Percentiles rank a stretch among this genome's conserved stretches.
Conservation (phyloP, 2,888 invertebrate genomes). For the Cylindroiulus punctatus region DNA sequence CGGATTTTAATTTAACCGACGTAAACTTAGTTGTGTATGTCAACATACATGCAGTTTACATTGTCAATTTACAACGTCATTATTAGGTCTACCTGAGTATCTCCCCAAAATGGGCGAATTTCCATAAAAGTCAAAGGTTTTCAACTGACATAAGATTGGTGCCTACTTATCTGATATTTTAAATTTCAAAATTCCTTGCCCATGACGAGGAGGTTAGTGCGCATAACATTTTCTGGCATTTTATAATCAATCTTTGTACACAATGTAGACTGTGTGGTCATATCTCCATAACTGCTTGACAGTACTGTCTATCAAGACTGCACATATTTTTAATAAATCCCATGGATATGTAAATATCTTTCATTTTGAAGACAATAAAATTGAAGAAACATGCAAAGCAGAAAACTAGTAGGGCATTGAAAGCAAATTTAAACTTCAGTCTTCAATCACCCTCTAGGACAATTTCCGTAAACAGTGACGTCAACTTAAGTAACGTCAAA, state of each 20-base stretch:
- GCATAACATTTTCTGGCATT: neutral
- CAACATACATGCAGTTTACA: neutral
- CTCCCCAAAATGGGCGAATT: neutral
- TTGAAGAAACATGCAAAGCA: neutral
- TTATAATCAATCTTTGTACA: neutral
- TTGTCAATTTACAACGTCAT: neutral
- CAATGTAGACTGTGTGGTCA: neutral
- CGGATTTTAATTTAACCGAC: neutral
- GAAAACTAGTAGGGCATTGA: neutral
- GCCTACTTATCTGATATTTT: neutral
- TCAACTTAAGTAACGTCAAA: neutral
- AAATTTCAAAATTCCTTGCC: neutral
- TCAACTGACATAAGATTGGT: neutral
- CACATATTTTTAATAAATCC: constrained; percentile 19
- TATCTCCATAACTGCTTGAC: neutral
- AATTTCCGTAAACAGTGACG: neutral
- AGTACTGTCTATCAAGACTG: constrained; percentile 19
- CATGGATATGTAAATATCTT: neutral
- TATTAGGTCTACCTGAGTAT: neutral
- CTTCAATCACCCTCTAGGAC: constrained; percentile 1
- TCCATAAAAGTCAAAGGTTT: neutral
- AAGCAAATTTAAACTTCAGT: neutral
- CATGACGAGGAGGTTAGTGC: neutral
- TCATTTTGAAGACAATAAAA: neutral
- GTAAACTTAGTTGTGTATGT: neutral